Conservation (phyloP, 2,888 invertebrate genomes). For the Drosophila neoperkinsi region DNA sequence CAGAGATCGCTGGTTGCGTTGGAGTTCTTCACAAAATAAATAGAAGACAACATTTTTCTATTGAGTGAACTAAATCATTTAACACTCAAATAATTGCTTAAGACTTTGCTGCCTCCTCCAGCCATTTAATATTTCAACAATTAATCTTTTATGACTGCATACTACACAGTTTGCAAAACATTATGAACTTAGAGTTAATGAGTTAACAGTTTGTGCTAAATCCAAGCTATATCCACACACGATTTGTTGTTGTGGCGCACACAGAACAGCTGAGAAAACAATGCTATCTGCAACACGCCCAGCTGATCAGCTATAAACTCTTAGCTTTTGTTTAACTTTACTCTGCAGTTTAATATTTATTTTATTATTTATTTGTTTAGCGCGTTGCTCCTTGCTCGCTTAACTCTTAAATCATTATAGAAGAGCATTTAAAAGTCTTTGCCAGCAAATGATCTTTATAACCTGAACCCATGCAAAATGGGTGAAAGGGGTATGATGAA, state of each 20-base stretch:
- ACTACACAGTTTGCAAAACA: accelerated
- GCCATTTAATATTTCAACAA: background rate
- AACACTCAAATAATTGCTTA: background rate
- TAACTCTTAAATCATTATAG: background rate
- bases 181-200: background rate
- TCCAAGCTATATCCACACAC: background rate
- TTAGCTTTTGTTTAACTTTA: background rate
- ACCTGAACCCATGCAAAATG: background rate
- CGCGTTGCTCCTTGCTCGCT: background rate
- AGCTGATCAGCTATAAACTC: background rate
- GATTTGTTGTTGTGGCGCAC: background rate
- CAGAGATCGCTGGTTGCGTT: background rate
- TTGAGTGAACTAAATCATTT: background rate
- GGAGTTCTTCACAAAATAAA: background rate
- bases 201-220: background rate
- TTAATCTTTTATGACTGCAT: background rate
- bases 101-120: background rate
- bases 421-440: background rate
- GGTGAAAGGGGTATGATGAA: background rate
- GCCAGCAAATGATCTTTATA: background rate
- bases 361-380: background rate
- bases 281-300: background rate
- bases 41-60: background rate
- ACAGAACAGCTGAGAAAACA: background rate
- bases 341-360: background rate